A percentile compares a stretch with the other conserved stretches of the same genome.
Conservation (phyloP, 2,797 vertebrate species). For the Mareca penelope region DNA sequence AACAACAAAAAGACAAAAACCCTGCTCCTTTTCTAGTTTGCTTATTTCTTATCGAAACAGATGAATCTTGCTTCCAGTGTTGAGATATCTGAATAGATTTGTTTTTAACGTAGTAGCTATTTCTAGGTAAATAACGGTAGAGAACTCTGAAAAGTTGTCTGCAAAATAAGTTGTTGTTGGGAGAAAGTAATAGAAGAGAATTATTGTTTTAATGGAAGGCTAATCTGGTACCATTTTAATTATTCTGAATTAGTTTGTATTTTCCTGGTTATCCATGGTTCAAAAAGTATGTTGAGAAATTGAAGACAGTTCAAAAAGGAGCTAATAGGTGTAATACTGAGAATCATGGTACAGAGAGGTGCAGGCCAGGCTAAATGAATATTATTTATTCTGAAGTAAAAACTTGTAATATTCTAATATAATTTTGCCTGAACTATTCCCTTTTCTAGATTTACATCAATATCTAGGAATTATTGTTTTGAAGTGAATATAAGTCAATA, state of each 20-base stretch:
- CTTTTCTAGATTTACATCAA: neutral
- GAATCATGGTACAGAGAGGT: neutral
- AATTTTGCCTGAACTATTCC: neutral
- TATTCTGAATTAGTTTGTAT: neutral
- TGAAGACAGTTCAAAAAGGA: neutral
- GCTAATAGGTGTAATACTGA: neutral
- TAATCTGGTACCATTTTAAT: neutral
- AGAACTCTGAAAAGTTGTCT: neutral
- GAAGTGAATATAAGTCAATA: constrained; percentile 1
- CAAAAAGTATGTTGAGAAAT: neutral
- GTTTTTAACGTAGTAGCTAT: neutral
- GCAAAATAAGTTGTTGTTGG: neutral
- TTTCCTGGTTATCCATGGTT: neutral
- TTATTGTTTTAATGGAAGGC: neutral
- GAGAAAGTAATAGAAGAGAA: neutral
- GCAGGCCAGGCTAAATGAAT: neutral
- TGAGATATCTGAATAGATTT: neutral
- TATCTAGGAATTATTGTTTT: neutral
- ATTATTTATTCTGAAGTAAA: neutral
- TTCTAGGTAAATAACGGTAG: neutral
- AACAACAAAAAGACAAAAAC: neutral
- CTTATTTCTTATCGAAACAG: neutral
- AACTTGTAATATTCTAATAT: neutral
- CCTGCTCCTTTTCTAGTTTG: neutral
- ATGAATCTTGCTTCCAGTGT: neutral